phyloP scores from a whole-genome alignment of 1,140 invertebrate species.

The Cylas formicarius region DNA sequence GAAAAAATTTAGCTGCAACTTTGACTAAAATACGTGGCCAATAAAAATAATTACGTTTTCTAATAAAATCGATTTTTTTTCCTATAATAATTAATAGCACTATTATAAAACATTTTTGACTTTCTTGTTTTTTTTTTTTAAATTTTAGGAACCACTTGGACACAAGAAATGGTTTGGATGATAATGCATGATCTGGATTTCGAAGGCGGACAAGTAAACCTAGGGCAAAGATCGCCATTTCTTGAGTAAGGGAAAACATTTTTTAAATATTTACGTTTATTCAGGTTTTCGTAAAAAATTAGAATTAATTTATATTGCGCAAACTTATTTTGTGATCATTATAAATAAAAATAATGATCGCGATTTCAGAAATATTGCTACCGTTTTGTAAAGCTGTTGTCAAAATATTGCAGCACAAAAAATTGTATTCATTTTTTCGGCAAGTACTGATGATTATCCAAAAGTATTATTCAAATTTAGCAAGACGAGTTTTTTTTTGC shows the following conservation, averaged over 20 bases:
- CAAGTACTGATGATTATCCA: too few relatives aligned
- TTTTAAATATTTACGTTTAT: conserved; percentile 3
- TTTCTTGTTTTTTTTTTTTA: conserved; percentile 6
- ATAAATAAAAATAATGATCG: too few relatives aligned
- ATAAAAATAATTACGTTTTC: neutral
- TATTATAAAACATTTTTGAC: neutral
- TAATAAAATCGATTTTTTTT: too few relatives aligned
- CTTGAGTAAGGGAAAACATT: conserved; percentile 39
- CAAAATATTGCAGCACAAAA: too few relatives aligned
- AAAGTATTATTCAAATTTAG: too few relatives aligned
- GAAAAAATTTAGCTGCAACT: too few relatives aligned
- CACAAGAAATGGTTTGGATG: conserved; percentile 53
- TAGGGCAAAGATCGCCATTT: conserved; percentile 40
- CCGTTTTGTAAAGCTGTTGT: too few relatives aligned
- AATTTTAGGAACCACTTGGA: conserved; percentile 50
- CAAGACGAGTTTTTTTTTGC: too few relatives aligned
- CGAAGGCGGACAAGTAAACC: conserved; percentile 41
- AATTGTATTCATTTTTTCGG: too few relatives aligned
- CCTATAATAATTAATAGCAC: neutral
- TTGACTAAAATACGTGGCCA: too few relatives aligned
- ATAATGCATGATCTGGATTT: conserved; percentile 48
- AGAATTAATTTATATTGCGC: neutral
- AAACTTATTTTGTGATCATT: too few relatives aligned
- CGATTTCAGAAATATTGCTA: too few relatives aligned
- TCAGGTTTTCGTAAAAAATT: neutral